Percentiles rank a stretch among this genome's conserved stretches.
Conservation (phyloP, 2,888 invertebrate genomes). For the Pheosia gnoma region DNA sequence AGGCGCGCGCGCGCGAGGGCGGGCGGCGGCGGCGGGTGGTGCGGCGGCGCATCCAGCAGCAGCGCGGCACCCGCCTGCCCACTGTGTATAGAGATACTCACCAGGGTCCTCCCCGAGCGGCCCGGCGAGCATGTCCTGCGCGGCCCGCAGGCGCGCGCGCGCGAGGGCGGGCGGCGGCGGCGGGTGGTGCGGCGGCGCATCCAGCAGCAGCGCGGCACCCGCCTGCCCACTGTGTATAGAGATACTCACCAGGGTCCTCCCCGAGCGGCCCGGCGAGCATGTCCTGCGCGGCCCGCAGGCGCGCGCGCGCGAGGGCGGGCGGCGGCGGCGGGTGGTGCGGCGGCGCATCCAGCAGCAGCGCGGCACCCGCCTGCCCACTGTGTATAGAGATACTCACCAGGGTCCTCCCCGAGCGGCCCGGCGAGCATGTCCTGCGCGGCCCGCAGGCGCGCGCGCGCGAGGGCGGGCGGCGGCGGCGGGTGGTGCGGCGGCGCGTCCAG, state of each 20-base stretch:
- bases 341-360: conserved; percentile 91
- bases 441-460: conserved; percentile 91
- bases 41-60: no score
- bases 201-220: no score
- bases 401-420: conserved; percentile 71
- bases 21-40: no score
- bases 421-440: conserved; percentile 90
- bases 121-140: conserved; percentile 87
- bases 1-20: conserved; percentile 94
- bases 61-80: no score
- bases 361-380: conserved; percentile 85
- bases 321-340: conserved; percentile 82
- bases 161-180: no score
- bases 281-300: conserved; percentile 92
- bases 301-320: conserved; percentile 89
- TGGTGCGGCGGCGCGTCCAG: conserved; percentile 85
- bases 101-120: conserved; percentile 74
- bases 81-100: conserved; percentile 19
- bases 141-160: conserved; percentile 92
- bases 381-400: conserved; percentile 48
- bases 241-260: conserved; percentile 63
- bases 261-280: conserved; percentile 79
- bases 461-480: conserved; percentile 86
- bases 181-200: no score
- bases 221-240: no score